phyloP scores from a whole-genome alignment of 1,140 invertebrate genomes.

The Drosophila sproati region DNA sequence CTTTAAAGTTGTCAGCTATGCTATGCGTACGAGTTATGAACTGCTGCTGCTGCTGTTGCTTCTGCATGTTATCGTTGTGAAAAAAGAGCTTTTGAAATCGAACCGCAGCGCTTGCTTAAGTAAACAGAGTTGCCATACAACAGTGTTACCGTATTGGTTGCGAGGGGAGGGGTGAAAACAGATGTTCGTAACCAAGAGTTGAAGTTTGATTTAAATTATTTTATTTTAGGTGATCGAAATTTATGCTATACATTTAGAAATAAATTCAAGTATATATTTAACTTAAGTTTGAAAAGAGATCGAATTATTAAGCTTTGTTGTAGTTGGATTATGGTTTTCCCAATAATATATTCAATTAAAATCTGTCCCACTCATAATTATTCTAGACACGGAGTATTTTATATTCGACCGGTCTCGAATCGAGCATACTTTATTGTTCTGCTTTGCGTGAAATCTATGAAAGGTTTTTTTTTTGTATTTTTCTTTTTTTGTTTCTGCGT shows the following conservation, averaged over 20 bases:
- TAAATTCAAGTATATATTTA: no score
- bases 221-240: no score
- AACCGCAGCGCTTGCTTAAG: constrained; percentile 21
- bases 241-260: no score
- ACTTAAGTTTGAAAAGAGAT: no score
- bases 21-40: constrained; percentile 55
- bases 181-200: background rate
- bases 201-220: background rate
- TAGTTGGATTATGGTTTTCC: no score
- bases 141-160: background rate
- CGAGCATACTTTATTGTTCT: background rate
- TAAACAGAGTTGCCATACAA: constrained; percentile 9
- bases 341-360: no score
- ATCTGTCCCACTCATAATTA: background rate
- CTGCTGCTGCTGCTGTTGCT: constrained; percentile 28
- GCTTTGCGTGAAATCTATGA: background rate
- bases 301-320: no score
- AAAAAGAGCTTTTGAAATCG: constrained; percentile 18
- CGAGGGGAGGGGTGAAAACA: no score
- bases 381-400: constrained; percentile 5
- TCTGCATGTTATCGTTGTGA: constrained; percentile 2
- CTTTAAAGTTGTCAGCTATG: constrained; percentile 50
- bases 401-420: background rate
- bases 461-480: constrained; percentile 4
- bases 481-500: background rate